Base-by-base conservation (phyloP, 2,888 invertebrate genomes). In the Ligdia adustata region DNA sequence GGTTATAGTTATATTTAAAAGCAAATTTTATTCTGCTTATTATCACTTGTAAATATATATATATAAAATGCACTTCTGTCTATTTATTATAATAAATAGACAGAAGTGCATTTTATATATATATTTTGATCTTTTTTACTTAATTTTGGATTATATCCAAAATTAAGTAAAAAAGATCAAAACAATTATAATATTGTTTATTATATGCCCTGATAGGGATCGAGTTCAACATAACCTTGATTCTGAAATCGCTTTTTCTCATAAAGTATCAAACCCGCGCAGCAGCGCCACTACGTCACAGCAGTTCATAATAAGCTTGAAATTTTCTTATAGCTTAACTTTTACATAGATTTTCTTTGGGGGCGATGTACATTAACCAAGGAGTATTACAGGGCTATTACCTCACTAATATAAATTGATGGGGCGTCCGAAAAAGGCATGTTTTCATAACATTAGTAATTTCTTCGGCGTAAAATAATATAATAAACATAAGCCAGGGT, bases 401-500 rank as follows among this genome's bases (percentile, higher is more conserved):
- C 79, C 62, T 66, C 64, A 77, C 88, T 90, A 89, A 90, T 90
- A 82, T 82, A 89, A 88, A 90, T 90, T 90, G 89, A 90, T 90
- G 90, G 89, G 79, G 82, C 83, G 85, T 88, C 82, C 83, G 78
- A 75, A 79, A 81, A 79, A 75, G 74, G 75, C 72, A 80, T 81
- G 82, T 85, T 86, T 86, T 82, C 82, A 84, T 84, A 81, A 79
- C 81, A 84, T 87, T 85, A 84, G 82, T 82, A 84, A 82, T 83
- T 87, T 86, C 69, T 82, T 78, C 72, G 79, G 87, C 84, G 87
- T 85, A 87, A 86, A 87, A 86, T 88, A 85, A 88, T 83, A 79
- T 82, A 84, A 83, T 85, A 80, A 84, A 75, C 74, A 73, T 73
- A 76, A 79, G 72, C 69, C 69, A 49, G 55, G 61, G 64, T 77